These are phyloP conservation scores for Willisornis vidua DNA, from an alignment of 2,113 vertebrate genomes.

Conservation along the genomic window DNA sequence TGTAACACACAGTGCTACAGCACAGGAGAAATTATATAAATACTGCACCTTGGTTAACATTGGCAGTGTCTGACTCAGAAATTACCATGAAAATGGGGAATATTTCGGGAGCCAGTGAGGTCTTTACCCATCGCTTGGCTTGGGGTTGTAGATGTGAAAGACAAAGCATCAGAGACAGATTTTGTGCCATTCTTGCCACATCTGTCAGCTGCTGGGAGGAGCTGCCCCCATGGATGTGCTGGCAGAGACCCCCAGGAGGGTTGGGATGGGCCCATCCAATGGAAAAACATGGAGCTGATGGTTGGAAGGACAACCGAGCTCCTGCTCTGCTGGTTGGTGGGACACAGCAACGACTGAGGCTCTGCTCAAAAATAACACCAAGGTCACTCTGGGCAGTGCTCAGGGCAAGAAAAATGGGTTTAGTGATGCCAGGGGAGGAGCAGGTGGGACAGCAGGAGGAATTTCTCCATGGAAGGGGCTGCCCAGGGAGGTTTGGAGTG, in stretches of 20 bases:
- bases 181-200: background rate
- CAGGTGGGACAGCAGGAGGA: accelerated
- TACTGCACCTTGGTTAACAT: background rate
- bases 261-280: background rate
- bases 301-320: background rate
- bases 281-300: accelerated
- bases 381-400: background rate
- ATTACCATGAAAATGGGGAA: slow-evolving; percentile 24
- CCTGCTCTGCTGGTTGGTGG: background rate
- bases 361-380: accelerated
- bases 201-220: slow-evolving; percentile 23
- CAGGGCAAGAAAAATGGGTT: background rate
- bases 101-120: background rate
- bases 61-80: slow-evolving; percentile 16
- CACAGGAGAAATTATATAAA: background rate
- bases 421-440: background rate
- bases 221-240: background rate
- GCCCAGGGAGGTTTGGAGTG: background rate
- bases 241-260: background rate
- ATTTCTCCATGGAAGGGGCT: background rate
- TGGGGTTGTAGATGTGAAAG: background rate
- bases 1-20: background rate
- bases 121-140: background rate
- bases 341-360: accelerated
- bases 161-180: background rate